Conservation (phyloP, 2,113 vertebrate species). For the Stomatorhinus ivindoensis region DNA sequence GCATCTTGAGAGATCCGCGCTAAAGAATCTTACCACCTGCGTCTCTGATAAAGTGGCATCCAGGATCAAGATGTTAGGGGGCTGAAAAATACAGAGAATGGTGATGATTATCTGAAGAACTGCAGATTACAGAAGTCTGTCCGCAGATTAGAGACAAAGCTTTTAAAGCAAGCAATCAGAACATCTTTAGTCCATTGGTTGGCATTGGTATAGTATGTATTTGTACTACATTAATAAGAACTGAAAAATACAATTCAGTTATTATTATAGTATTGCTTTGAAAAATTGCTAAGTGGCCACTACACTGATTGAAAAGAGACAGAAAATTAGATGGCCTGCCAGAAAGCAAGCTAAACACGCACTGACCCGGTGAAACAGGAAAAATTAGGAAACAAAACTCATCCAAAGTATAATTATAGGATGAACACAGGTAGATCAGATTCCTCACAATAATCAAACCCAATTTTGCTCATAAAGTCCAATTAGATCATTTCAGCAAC, state of each 20-base stretch:
- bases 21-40: constrained; percentile 28
- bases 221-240: neutral
- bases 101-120: neutral
- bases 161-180: neutral
- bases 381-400: neutral
- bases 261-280: neutral
- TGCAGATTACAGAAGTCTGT: neutral
- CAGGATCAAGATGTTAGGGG: constrained; percentile 38
- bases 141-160: neutral
- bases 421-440: neutral
- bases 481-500: neutral
- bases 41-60: constrained; percentile 36
- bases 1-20: constrained; percentile 33
- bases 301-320: neutral
- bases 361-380: neutral
- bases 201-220: neutral
- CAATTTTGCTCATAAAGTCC: neutral
- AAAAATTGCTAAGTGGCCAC: neutral
- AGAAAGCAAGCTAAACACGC: neutral
- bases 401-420: neutral
- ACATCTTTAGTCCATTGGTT: neutral
- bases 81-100: constrained; percentile 9
- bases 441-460: neutral
- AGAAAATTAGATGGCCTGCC: neutral
- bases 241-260: neutral